Conservation (phyloP, 2,113 vertebrate genomes). For the Gallinago jamesoni region DNA sequence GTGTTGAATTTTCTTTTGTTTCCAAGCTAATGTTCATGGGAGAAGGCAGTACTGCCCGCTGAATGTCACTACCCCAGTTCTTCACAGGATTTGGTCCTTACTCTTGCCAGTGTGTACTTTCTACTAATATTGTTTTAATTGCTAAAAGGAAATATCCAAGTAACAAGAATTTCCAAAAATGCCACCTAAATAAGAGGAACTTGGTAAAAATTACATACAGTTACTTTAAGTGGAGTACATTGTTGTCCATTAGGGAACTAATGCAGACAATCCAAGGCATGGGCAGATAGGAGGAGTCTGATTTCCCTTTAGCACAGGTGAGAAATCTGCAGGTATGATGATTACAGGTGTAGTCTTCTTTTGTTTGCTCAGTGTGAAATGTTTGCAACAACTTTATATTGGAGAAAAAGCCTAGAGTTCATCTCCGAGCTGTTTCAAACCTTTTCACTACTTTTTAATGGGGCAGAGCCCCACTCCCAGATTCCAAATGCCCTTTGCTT, state of each 20-base stretch:
- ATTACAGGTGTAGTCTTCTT: not conserved
- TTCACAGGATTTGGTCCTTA: not conserved
- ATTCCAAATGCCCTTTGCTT: not conserved
- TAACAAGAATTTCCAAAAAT: not conserved
- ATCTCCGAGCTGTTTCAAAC: not conserved
- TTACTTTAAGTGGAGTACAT: not conserved
- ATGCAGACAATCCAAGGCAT: not conserved
- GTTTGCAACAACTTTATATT: not conserved
- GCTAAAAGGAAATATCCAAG: not conserved
- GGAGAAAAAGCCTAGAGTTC: not conserved
- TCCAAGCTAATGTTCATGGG: not conserved
- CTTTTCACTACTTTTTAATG: not conserved
- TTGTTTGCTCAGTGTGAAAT: not conserved
- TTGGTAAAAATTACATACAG: not conserved
- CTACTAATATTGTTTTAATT: not conserved
- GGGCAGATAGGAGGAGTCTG: not conserved
- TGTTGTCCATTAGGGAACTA: not conserved
- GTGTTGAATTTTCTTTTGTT: slow-evolving; percentile 27
- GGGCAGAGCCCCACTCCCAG: not conserved
- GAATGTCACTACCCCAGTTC: not conserved
- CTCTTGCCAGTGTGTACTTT: not conserved
- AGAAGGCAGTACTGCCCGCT: not conserved
- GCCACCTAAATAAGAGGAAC: not conserved
- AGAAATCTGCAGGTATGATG: not conserved
- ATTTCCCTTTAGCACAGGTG: not conserved